phyloP scores from a whole-genome alignment of 2,888 invertebrate species.

The Erebia aethiops region DNA sequence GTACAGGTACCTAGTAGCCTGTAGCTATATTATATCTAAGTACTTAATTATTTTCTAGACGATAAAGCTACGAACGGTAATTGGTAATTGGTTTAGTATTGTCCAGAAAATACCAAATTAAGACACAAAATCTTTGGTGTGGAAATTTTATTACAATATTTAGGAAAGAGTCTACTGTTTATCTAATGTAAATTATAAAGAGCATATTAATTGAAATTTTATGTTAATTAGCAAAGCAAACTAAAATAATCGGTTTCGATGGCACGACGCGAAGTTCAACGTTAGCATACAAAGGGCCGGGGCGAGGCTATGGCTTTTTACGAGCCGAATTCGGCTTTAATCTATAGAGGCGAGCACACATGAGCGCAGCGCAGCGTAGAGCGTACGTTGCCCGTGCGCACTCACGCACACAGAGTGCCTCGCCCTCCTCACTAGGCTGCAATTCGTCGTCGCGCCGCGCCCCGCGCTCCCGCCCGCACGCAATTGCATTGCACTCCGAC shows the following conservation, averaged over 20 bases:
- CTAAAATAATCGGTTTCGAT: slow-evolving; percentile 60
- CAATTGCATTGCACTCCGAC: slow-evolving; percentile 80
- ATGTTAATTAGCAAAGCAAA: slow-evolving; percentile 58
- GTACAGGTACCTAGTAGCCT: not conserved
- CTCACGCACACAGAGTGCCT: slow-evolving; percentile 68
- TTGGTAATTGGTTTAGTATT: not conserved
- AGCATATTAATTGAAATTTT: slow-evolving; percentile 61
- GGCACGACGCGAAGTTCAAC: slow-evolving; percentile 69
- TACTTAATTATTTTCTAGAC: too few relatives aligned
- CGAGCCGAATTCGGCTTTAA: slow-evolving; percentile 73
- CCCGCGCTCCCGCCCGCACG: slow-evolving; percentile 68
- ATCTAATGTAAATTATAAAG: slow-evolving; percentile 52
- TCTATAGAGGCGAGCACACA: slow-evolving; percentile 56
- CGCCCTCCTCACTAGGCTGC: slow-evolving; percentile 79
- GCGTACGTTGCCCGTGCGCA: slow-evolving; percentile 59
- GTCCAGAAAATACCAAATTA: not conserved
- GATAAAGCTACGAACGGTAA: too few relatives aligned
- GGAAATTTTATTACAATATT: slow-evolving; percentile 22
- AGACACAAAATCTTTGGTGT: not conserved
- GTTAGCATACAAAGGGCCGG: slow-evolving; percentile 74
- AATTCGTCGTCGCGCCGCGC: slow-evolving; percentile 72
- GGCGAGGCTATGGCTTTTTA: slow-evolving; percentile 73
- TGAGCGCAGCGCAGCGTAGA: slow-evolving; percentile 52
- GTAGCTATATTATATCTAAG: not conserved
- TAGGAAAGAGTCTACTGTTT: slow-evolving; percentile 38